These are phyloP conservation scores for Drepana arcuata DNA, from an alignment of 1,140 invertebrate genomes.

Conservation along the genomic window DNA sequence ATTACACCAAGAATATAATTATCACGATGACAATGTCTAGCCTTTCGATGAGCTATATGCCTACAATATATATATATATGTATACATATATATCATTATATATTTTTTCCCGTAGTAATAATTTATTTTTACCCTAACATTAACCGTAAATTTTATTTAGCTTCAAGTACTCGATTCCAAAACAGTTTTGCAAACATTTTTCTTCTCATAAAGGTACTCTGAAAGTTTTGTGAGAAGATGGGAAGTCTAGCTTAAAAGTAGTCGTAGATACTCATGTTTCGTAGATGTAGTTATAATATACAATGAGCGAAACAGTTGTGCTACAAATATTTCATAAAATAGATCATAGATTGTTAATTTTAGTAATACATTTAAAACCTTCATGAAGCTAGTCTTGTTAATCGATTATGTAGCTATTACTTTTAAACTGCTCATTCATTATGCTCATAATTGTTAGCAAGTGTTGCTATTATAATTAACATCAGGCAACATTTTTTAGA, in stretches of 20 bases:
- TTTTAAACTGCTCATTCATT: slow-evolving; percentile 35
- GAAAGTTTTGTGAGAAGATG: slow-evolving; percentile 70
- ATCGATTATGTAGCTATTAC: slow-evolving; percentile 40
- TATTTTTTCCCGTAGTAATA: slow-evolving; percentile 31
- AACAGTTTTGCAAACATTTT: slow-evolving; percentile 73
- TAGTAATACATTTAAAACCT: slow-evolving; percentile 32
- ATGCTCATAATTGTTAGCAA: slow-evolving; percentile 39
- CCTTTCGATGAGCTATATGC: slow-evolving; percentile 24
- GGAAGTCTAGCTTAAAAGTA: slow-evolving; percentile 64
- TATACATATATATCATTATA: too few species aligned
- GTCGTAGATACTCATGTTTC: slow-evolving; percentile 57
- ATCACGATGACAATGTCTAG: slow-evolving; percentile 5
- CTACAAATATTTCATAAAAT: slow-evolving; percentile 36
- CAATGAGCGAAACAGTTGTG: slow-evolving; percentile 36
- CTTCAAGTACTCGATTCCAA: slow-evolving; percentile 43
- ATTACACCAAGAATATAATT: background rate
- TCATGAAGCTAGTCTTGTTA: slow-evolving; percentile 55
- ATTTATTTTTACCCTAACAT: slow-evolving; percentile 25
- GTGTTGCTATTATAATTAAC: slow-evolving; percentile 23
- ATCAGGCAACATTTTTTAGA: slow-evolving; percentile 35
- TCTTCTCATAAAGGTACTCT: slow-evolving; percentile 71
- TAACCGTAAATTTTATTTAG: slow-evolving; percentile 46
- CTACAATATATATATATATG: slow-evolving; percentile 27
- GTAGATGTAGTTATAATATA: slow-evolving; percentile 63
- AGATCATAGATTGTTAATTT: slow-evolving; percentile 48